These are phyloP conservation scores for Pelobates fuscus DNA, from an alignment of 2,113 vertebrate species.

Conservation along the genomic window DNA sequence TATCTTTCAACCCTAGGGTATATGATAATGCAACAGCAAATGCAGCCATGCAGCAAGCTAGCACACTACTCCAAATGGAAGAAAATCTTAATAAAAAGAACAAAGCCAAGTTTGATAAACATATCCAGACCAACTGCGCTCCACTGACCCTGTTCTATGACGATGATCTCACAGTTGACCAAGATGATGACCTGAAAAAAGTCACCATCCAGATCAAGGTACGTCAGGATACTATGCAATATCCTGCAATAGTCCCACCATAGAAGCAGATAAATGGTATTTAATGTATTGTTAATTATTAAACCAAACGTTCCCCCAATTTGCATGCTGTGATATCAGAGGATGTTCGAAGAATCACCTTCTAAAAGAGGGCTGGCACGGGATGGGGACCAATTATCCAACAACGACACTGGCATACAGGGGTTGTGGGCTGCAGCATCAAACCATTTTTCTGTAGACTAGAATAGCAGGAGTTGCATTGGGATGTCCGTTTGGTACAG, in stretches of 20 bases:
- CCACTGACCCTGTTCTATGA: constrained; percentile 47
- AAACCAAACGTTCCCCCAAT: too few species aligned
- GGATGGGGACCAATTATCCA: too few species aligned
- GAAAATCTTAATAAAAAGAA: constrained; percentile 31
- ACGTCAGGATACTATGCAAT: neutral
- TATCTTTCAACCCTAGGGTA: constrained; percentile 40
- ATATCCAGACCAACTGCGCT: constrained; percentile 29
- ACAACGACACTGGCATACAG: too few species aligned
- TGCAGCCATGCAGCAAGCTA: constrained; percentile 51
- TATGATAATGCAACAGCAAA: constrained; percentile 51
- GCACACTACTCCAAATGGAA: constrained; percentile 41
- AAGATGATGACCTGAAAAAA: constrained; percentile 51
- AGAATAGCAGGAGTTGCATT: too few species aligned
- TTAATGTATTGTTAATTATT: too few species aligned
- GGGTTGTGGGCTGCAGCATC: too few species aligned
- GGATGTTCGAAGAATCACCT: too few species aligned
- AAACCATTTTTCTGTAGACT: too few species aligned
- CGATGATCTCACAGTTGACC: constrained; percentile 42
- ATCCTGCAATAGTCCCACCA: neutral
- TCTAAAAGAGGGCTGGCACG: too few species aligned
- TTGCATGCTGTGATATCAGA: too few species aligned
- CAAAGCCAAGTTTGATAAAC: constrained; percentile 1
- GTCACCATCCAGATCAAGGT: constrained; percentile 51
- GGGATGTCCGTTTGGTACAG: too few species aligned
- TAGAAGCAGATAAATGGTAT: too few species aligned